phyloP scores from a whole-genome alignment of 2,888 invertebrate species.

The Blera fallax region DNA sequence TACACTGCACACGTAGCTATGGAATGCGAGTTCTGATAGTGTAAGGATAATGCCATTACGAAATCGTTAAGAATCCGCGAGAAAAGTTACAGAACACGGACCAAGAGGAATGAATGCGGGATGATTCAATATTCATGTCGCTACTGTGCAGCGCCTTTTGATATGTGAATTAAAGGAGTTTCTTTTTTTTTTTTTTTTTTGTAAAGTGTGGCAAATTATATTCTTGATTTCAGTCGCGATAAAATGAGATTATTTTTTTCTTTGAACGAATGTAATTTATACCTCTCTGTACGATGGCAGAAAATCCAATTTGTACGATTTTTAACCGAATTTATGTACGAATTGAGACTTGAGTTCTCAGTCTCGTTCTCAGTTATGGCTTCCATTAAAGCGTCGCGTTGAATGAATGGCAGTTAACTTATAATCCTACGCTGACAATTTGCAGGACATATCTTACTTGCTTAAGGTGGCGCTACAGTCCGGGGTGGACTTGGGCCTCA shows the following conservation, averaged over 20 bases:
- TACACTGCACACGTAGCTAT: conserved; percentile 49
- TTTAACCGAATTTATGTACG: not conserved
- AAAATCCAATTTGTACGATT: conserved; percentile 21
- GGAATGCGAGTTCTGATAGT: conserved; percentile 39
- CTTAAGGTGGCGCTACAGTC: no score
- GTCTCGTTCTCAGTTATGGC: no score
- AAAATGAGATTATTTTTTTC: conserved; percentile 54
- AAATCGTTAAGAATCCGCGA: conserved; percentile 63
- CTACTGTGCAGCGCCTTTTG: conserved; percentile 43
- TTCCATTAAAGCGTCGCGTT: no score
- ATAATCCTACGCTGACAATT: no score
- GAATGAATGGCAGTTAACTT: no score
- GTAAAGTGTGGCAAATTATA: conserved; percentile 41
- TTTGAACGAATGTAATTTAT: conserved; percentile 2
- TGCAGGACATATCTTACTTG: no score
- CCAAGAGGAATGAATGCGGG: conserved; percentile 18
- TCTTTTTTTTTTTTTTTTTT: not conserved
- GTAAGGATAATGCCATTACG: conserved; percentile 48
- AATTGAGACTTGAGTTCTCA: not conserved
- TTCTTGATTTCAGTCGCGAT: conserved; percentile 52
- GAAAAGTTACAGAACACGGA: conserved; percentile 44
- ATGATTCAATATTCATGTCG: conserved; percentile 62
- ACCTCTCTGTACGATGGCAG: not conserved
- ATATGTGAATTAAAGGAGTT: conserved; percentile 24
- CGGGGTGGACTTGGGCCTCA: no score